Conservation (phyloP, 2,113 vertebrate species). For the Oenanthe oenanthe region DNA sequence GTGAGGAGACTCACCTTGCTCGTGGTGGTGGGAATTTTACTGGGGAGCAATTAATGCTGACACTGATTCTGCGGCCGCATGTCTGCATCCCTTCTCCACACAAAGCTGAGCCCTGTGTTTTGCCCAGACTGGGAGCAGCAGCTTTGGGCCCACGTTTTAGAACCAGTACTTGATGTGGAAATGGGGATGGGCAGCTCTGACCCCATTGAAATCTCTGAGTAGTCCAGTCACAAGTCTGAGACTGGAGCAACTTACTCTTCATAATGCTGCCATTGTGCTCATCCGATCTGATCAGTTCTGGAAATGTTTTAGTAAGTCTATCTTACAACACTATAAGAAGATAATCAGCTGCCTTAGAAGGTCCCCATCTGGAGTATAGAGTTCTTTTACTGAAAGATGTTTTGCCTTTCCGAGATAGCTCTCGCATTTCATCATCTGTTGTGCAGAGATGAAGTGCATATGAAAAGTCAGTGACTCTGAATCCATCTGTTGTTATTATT, state of each 20-base stretch:
- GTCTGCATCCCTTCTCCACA: background rate
- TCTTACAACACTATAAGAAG: slow-evolving; percentile 82
- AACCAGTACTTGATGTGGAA: slow-evolving; percentile 23
- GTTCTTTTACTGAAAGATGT: slow-evolving; percentile 83
- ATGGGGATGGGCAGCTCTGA: slow-evolving; percentile 47
- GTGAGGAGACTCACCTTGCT: background rate
- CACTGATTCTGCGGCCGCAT: background rate
- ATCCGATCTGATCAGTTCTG: slow-evolving; percentile 77
- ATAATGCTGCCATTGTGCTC: slow-evolving; percentile 79
- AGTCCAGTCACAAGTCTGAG: slow-evolving; percentile 60
- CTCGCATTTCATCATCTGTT: slow-evolving; percentile 98
- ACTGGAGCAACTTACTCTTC: slow-evolving; percentile 50
- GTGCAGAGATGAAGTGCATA: slow-evolving; percentile 86
- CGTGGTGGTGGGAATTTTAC: background rate
- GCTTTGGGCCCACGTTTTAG: background rate
- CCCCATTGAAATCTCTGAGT: slow-evolving; percentile 57
- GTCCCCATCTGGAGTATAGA: slow-evolving; percentile 93
- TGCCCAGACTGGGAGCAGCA: background rate
- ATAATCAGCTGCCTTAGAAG: slow-evolving; percentile 87
- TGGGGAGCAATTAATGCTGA: background rate
- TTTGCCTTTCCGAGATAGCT: slow-evolving; percentile 85
- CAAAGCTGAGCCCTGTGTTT: accelerated
- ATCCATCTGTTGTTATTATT: slow-evolving; percentile 99
- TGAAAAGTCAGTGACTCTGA: slow-evolving; percentile 93
- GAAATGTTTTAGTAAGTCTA: slow-evolving; percentile 83